Evolutionary conservation across 2,888 invertebrate species (phyloP).

Genomic region (Dugesia japonica): DNA sequence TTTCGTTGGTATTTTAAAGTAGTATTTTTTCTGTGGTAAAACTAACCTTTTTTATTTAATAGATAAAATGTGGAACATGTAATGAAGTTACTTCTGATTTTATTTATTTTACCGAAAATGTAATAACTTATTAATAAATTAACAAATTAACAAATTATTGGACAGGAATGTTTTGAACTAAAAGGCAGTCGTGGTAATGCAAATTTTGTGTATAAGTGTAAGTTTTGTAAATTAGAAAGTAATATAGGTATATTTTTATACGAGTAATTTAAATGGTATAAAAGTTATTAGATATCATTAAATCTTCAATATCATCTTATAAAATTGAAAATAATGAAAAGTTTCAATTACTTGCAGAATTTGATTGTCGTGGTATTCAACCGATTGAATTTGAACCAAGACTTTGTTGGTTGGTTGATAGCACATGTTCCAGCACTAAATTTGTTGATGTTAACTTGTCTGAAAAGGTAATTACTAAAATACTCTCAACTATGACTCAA

Average conservation of each 20-base stretch:
- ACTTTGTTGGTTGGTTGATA: constrained; percentile 62
- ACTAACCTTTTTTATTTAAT: too few species aligned
- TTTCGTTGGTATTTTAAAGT: neutral
- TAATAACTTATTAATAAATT: neutral
- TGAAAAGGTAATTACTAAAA: too few species aligned
- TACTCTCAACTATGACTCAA: too few species aligned
- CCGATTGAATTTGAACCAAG: constrained; percentile 63
- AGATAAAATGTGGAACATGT: neutral
- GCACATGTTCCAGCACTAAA: constrained; percentile 55
- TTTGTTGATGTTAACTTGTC: constrained; percentile 63
- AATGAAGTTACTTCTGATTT: neutral
- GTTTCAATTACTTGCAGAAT: constrained; percentile 65
- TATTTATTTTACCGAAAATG: constrained; percentile 9
- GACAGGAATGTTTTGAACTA: constrained; percentile 56
- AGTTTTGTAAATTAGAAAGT: constrained; percentile 70
- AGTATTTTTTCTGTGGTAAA: too few species aligned
- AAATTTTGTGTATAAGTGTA: constrained; percentile 71
- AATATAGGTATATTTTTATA: constrained; percentile 53
- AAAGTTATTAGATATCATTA: neutral
- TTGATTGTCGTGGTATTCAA: constrained; percentile 79
- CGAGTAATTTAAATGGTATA: too few species aligned
- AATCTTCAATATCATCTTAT: constrained; percentile 52
- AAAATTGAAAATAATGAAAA: constrained; percentile 58
- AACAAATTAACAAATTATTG: neutral
- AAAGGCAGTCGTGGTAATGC: constrained; percentile 65